Conservation (phyloP, 1,140 invertebrate genomes). For the Ridgeia piscesae region DNA sequence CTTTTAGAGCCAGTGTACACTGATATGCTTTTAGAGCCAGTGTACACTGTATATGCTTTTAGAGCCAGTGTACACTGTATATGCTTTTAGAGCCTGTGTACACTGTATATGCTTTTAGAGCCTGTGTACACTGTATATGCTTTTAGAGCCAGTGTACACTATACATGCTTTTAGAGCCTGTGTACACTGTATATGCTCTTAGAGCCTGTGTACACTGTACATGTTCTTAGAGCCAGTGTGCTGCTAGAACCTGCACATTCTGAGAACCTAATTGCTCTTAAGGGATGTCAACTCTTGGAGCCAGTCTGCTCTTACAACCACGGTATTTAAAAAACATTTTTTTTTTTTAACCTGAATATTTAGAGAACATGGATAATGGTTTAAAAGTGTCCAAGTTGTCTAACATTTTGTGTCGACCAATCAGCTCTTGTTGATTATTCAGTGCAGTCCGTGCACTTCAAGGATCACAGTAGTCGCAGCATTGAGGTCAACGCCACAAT, state of each 20-base stretch:
- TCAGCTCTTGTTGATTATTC: background rate
- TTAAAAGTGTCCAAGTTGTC: background rate
- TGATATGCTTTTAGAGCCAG: too few species aligned
- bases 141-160: too few species aligned
- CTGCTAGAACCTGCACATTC: background rate
- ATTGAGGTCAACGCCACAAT: background rate
- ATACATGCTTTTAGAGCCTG: too few species aligned
- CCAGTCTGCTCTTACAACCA: background rate
- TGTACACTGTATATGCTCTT: background rate
- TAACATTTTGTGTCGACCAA: background rate
- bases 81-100: too few species aligned
- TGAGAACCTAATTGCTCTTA: background rate
- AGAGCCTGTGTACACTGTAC: background rate
- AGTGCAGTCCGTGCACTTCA: slow-evolving; percentile 9
- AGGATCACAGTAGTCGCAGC: too few species aligned
- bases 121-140: too few species aligned
- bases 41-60: too few species aligned
- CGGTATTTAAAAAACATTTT: too few species aligned
- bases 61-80: too few species aligned
- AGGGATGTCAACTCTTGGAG: background rate
- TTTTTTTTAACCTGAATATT: background rate
- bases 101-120: too few species aligned
- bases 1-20: too few species aligned
- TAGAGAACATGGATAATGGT: background rate
- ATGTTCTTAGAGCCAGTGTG: background rate